Conservation (phyloP, 2,888 invertebrate genomes). For the Leptarthrus brevirostris region DNA sequence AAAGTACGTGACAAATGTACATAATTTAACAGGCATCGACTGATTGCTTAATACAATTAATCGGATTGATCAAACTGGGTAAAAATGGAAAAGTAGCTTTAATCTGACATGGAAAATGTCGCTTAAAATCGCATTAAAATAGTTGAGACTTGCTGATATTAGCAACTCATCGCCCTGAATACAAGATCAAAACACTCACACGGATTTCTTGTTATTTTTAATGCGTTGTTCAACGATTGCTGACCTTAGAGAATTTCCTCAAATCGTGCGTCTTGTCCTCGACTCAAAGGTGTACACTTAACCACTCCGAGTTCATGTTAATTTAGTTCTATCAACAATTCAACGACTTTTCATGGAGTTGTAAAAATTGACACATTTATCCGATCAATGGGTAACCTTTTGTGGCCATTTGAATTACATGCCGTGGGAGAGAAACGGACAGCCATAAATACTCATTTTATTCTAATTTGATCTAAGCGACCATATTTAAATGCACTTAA, state of each 20-base stretch:
- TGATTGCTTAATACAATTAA: neutral
- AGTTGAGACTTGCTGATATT: too few species aligned
- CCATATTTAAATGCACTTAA: conserved; percentile 18
- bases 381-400: neutral
- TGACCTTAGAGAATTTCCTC: neutral
- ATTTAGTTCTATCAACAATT: neutral
- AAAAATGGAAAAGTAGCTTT: neutral
- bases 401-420: neutral
- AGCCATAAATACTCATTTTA: conserved; percentile 21
- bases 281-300: neutral
- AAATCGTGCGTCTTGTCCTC: neutral
- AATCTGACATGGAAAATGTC: conserved; percentile 1
- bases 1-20: neutral
- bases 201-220: neutral
- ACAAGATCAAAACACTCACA: neutral
- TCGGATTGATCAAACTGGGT: neutral
- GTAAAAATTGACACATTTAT: neutral
- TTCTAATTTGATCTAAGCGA: conserved; percentile 24
- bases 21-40: neutral
- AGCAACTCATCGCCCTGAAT: neutral
- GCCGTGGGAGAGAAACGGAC: neutral
- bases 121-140: neutral
- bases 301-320: neutral
- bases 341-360: neutral
- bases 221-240: neutral